Conservation (phyloP, 2,113 vertebrate species). For the Catagonus wagneri region DNA sequence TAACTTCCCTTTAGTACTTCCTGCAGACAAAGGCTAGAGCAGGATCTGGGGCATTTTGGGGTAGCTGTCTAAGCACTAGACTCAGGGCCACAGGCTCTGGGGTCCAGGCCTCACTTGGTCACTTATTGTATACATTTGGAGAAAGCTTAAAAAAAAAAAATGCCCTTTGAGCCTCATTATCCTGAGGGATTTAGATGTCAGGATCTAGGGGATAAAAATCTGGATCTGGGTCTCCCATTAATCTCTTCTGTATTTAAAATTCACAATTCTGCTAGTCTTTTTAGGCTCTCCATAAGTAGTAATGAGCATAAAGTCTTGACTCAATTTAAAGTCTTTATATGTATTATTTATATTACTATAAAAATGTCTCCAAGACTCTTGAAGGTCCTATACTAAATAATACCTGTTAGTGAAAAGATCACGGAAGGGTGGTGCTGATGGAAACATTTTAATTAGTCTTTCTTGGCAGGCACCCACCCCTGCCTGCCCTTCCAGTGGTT, state of each 20-base stretch:
- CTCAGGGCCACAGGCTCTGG: background rate
- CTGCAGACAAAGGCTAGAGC: background rate
- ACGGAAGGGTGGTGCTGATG: background rate
- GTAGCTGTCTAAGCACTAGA: background rate
- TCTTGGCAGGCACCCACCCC: background rate
- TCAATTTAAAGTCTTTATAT: background rate
- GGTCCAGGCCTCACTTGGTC: background rate
- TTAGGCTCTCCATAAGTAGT: background rate
- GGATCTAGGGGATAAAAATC: background rate
- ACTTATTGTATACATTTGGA: background rate
- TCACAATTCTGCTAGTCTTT: background rate
- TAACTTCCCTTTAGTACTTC: background rate
- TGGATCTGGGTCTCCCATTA: background rate
- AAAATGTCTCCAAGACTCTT: constrained; percentile 9
- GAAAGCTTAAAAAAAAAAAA: background rate
- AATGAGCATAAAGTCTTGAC: background rate
- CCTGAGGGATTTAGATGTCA: background rate
- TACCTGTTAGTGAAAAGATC: background rate
- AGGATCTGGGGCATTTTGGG: background rate
- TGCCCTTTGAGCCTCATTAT: background rate
- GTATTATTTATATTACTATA: background rate
- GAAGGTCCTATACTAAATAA: background rate
- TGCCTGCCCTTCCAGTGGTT: background rate
- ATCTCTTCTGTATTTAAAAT: constrained; percentile 21
- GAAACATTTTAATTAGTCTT: background rate